Base-by-base conservation (phyloP, 2,888 invertebrate genomes). In the Drosophila nigricruria region DNA sequence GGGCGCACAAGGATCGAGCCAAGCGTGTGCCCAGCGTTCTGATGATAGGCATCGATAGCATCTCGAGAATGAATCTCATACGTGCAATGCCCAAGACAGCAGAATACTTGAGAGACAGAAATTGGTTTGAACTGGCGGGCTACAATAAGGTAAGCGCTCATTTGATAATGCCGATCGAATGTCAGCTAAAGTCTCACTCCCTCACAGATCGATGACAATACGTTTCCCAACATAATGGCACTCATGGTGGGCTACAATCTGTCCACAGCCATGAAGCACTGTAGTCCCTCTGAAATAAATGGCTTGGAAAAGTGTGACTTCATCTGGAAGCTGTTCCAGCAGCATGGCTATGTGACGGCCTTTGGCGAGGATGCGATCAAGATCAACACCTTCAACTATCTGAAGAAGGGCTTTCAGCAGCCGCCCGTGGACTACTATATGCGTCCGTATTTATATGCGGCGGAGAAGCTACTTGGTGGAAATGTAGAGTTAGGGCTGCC, bases 151-250 rank as follows among this genome's bases (percentile, higher is more conserved):
- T 95, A 90, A 75, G 25, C 9, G 5, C 2, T 0, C 1, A 30
- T 3, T n/a, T 6, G 3, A 23, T 25, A 3, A 4, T 8, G 5
- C 45, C 0, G 16, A 1, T 27, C 2, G 9, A 25, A 5, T n/a
- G 2, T 9, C 4, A 45, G 4, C 16, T 25, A 16, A 45, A 23
- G 23, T 14, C 23, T 14, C 0, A 0, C 27, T 43, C 16, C 0
- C 0, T n/a, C 2, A 1, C 90, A 97, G 94, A 94, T 97, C 72
- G 97, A 95, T 5, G 98, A 98, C 88, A 98, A 98, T 87, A 98
- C 98, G 0, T 97, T 96, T 89, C 97, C 98, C 0, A 98, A 98
- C 92, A 92, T 98, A 52, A 96, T 97, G 94, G 97, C 97, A 0
- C 94, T 96, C 50, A 93, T 97, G 14, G 95, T 96, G 0, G 98